A percentile compares a stretch with the other conserved stretches of the same genome.
These are phyloP conservation scores for Pangasius krempfi DNA, from an alignment of 2,797 vertebrate species.

Conservation along the genomic window DNA sequence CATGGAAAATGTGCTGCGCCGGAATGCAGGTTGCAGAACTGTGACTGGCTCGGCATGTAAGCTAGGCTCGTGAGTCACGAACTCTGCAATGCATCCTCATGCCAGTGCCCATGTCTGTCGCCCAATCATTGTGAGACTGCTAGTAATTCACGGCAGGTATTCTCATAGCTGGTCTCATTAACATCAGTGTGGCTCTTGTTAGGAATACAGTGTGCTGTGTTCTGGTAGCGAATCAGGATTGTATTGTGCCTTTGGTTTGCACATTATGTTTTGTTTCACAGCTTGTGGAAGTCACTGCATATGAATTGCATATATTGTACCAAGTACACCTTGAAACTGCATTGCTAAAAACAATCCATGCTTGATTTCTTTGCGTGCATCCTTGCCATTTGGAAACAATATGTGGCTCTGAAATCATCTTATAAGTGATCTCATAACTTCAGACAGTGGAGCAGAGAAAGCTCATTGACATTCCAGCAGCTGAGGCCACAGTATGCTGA, in stretches of 20 bases:
- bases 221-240: conserved; percentile 32
- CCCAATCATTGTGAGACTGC: conserved; percentile 40
- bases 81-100: conserved; percentile 56
- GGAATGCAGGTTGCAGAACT: conserved; percentile 65
- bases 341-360: background rate
- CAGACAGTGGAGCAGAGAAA: conserved; percentile 3
- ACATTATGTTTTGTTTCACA: background rate
- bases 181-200: conserved; percentile 45
- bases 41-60: conserved; percentile 51
- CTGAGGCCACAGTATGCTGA: conserved; percentile 4
- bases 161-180: conserved; percentile 32
- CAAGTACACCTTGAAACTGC: background rate
- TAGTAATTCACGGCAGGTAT: conserved; percentile 45
- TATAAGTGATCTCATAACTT: conserved; percentile 20
- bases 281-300: background rate
- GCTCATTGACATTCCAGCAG: conserved; percentile 18
- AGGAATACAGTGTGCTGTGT: conserved; percentile 41
- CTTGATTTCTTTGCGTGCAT: background rate
- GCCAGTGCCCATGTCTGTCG: conserved; percentile 53
- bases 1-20: conserved; percentile 70
- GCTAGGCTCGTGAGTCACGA: conserved; percentile 54
- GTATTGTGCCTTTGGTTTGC: background rate
- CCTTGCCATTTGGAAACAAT: conserved; percentile 30
- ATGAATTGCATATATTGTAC: background rate
- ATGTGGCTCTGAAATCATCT: conserved; percentile 19